phyloP scores from a whole-genome alignment of 2,113 vertebrate genomes.

The Sceloporus undulatus region DNA sequence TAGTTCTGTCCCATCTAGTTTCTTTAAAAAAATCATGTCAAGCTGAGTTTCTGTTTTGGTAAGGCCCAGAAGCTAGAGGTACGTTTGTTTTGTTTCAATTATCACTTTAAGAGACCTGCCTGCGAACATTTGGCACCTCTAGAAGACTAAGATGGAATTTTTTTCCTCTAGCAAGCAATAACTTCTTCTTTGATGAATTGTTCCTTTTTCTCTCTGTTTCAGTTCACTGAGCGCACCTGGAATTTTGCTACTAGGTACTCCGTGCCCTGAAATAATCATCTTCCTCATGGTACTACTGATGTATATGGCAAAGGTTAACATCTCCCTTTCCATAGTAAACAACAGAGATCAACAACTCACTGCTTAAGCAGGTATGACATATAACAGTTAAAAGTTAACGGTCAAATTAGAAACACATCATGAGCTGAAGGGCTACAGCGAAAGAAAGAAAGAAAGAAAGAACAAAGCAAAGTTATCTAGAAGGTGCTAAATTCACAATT shows the following conservation, averaged over 20 bases:
- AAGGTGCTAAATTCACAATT: background rate
- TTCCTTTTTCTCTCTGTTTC: background rate
- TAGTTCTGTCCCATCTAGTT: background rate
- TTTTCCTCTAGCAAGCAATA: background rate
- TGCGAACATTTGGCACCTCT: background rate
- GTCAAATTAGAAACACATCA: background rate
- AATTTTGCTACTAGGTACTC: background rate
- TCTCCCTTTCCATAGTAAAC: background rate
- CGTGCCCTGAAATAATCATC: conserved; percentile 19
- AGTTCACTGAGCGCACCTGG: background rate
- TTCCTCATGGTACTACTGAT: conserved; percentile 1
- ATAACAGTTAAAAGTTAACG: background rate
- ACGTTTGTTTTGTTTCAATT: background rate
- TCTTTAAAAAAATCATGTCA: background rate
- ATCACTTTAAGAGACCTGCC: background rate
- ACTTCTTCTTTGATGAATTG: conserved; percentile 17
- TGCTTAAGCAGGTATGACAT: background rate
- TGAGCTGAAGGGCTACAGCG: background rate
- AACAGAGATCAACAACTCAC: background rate
- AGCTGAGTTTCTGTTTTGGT: background rate
- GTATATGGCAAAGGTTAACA: background rate
- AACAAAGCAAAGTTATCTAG: no score
- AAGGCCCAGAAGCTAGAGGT: background rate
- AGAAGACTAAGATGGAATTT: background rate
- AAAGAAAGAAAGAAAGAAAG: background rate